Evolutionary conservation across 2,888 invertebrate species (phyloP).

Genomic region (Rhagonycha lutea): DNA sequence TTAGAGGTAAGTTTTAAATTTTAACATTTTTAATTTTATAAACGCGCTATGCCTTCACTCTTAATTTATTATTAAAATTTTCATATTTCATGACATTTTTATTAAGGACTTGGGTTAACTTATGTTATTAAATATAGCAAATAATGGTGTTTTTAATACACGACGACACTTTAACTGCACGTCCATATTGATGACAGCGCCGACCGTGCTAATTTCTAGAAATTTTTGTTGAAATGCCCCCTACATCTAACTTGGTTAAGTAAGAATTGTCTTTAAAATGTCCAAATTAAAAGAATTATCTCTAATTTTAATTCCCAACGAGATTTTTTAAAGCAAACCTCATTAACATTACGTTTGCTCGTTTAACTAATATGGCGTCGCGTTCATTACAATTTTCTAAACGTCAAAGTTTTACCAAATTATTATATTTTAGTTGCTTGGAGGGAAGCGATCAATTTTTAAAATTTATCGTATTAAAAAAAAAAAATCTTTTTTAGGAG

Average conservation of each 20-base stretch:
- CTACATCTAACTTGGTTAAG: slow-evolving; percentile 56
- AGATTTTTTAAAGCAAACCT: neutral
- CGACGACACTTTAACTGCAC: slow-evolving; percentile 43
- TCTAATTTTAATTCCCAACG: neutral
- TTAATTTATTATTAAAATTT: neutral
- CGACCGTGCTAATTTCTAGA: slow-evolving; percentile 69
- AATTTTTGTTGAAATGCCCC: slow-evolving; percentile 71
- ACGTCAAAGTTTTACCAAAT: slow-evolving; percentile 15
- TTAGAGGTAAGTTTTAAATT: slow-evolving; percentile 50
- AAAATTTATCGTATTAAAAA: neutral
- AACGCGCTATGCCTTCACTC: slow-evolving; percentile 1
- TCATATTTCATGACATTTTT: neutral
- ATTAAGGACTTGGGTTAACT: neutral
- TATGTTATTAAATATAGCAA: slow-evolving; percentile 1
- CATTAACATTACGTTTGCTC: slow-evolving; percentile 1
- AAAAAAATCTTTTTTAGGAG: neutral
- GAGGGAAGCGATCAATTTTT: slow-evolving; percentile 1
- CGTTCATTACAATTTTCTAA: slow-evolving; percentile 14
- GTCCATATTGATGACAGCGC: slow-evolving; percentile 70
- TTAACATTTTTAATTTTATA: slow-evolving; percentile 26
- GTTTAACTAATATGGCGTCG: slow-evolving; percentile 45
- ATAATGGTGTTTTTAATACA: slow-evolving; percentile 15
- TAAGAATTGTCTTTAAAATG: slow-evolving; percentile 56
- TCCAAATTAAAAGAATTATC: slow-evolving; percentile 33
- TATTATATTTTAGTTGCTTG: neutral